Conservation (phyloP, 2,797 vertebrate genomes). For the Enteromius argenteus region DNA sequence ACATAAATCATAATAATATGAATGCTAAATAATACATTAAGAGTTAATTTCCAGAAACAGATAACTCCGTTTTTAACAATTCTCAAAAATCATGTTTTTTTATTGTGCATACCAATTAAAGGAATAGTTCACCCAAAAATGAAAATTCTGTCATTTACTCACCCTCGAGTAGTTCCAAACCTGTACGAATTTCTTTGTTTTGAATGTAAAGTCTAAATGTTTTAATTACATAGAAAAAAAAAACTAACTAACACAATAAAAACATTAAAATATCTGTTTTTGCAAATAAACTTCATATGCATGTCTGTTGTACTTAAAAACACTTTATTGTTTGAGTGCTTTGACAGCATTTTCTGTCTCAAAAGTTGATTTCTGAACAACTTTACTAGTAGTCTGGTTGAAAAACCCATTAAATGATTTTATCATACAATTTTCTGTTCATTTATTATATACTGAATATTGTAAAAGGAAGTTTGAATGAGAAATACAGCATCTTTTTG, state of each 20-base stretch:
- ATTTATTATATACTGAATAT: not conserved
- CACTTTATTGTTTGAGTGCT: not conserved
- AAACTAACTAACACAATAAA: too few relatives aligned
- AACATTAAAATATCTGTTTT: too few relatives aligned
- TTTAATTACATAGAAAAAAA: too few relatives aligned
- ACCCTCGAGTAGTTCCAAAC: too few relatives aligned
- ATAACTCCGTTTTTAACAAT: too few relatives aligned
- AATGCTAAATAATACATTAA: not conserved
- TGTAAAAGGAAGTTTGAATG: not conserved
- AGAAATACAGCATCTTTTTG: not conserved
- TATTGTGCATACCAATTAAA: too few relatives aligned
- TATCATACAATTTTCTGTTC: not conserved
- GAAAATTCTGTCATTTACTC: too few relatives aligned
- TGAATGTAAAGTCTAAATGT: too few relatives aligned
- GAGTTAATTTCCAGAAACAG: too few relatives aligned
- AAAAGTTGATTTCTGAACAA: not conserved
- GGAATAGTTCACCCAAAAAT: too few relatives aligned
- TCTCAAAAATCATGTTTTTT: too few relatives aligned
- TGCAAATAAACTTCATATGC: not conserved
- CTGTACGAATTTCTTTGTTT: too few relatives aligned
- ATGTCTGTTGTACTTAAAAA: not conserved
- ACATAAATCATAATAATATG: not conserved
- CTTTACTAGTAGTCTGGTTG: not conserved
- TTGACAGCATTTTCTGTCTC: not conserved
- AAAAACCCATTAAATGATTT: not conserved